Evolutionary conservation across 2,888 invertebrate species (phyloP), one percentile per base, ranked within the genome.

Genomic region (Stenichneumon culpator): DNA sequence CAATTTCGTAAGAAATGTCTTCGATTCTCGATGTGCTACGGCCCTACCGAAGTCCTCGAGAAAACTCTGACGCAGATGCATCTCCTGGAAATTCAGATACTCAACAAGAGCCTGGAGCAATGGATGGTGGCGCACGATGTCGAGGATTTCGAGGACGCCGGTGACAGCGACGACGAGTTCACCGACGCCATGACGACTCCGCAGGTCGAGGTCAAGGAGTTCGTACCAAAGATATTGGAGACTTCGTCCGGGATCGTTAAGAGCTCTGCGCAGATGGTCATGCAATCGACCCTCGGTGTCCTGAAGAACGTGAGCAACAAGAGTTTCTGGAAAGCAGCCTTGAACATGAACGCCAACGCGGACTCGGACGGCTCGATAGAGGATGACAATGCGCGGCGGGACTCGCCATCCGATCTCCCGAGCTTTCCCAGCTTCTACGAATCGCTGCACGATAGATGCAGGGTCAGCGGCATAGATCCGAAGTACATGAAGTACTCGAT

Each of bases 181-280:
- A 93, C 94, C 16, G 95, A 96, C 89, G 95, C 95, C 6, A 93
- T 95, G 85, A 95, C 95, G 19, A 95, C 95, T 86, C 91, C 91
- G 16, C 90, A 91, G 82, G 80, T 89, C 39, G 92, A 93, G 82
- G 88, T 86, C 4, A 93, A 90, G 87, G 93, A 93, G 82, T 93
- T 93, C 25, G 91, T 93, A 47, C 93, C 93, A 47, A 93, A 91
- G 80, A 90, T 94, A 60, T 86, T 93, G 28, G 92, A 92, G 87
- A 92, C 92, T 4, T 94, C 93, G 39, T 92, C 94, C 86, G 95
- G 94, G 85, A 95, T 95, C 83, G 95, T 95, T 0, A 94, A 93
- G 84, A 92, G 88, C 84, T 94, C 94, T 6, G 93, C 94, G 3
- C 92, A 91, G 86, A 89, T 93, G 36, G 91, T 94, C 80, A 94